These are phyloP conservation scores for Phaethornis superciliosus DNA, from an alignment of 2,113 vertebrate genomes.

Conservation along the genomic window DNA sequence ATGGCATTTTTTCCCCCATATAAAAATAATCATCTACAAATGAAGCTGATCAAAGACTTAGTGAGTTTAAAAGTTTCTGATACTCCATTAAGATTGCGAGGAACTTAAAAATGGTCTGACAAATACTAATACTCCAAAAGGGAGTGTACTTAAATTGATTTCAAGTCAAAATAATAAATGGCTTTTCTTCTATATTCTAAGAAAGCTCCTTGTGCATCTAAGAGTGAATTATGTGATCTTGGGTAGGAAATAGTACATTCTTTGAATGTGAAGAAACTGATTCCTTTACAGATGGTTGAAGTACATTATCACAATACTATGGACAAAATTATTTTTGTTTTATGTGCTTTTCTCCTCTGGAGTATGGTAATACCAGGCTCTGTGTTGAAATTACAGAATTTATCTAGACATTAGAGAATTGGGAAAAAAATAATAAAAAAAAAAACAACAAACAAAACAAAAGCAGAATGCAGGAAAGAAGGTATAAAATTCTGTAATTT, in stretches of 20 bases:
- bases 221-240: background rate
- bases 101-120: background rate
- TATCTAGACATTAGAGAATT: background rate
- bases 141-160: background rate
- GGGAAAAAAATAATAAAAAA: background rate
- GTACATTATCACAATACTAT: background rate
- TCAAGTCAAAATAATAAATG: slow-evolving; percentile 41
- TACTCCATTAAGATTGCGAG: background rate
- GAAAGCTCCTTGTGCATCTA: background rate
- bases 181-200: background rate
- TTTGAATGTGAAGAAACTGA: background rate
- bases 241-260: background rate
- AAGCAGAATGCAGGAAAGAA: background rate
- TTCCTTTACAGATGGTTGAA: background rate
- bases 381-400: background rate
- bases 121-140: slow-evolving; percentile 26
- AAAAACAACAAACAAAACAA: background rate
- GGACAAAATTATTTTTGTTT: background rate
- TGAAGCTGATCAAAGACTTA: background rate
- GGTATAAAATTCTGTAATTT: background rate
- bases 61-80: background rate
- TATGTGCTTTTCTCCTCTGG: background rate
- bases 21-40: background rate
- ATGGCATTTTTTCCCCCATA: background rate
- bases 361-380: background rate